Evolutionary conservation across 2,113 vertebrate species (phyloP).

Genomic region (Paedocypris sp.): DNA sequence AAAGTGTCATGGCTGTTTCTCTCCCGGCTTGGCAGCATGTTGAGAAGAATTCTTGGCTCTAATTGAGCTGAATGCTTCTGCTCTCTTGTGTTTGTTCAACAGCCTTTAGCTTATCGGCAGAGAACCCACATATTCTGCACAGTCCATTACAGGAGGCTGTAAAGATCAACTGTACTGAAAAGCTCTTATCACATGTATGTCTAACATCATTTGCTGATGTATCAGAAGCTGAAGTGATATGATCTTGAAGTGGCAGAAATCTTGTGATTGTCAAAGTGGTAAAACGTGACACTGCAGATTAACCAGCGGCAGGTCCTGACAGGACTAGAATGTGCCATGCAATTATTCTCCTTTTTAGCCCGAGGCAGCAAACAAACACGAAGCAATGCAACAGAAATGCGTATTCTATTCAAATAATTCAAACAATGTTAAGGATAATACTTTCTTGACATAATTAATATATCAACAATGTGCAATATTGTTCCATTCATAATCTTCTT

Average conservation of each 20-base stretch:
- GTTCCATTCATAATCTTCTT: no score
- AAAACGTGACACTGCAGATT: neutral
- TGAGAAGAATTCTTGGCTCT: neutral
- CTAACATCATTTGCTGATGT: no score
- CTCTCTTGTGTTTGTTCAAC: neutral
- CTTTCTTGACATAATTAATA: no score
- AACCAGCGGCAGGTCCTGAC: neutral
- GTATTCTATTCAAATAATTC: no score
- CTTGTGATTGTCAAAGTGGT: neutral
- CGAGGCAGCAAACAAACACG: no score
- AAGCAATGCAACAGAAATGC: no score
- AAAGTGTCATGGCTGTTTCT: no score
- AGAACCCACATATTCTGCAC: neutral
- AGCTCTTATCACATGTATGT: no score
- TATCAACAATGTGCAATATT: no score
- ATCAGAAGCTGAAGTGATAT: no score
- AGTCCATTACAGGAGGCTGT: neutral
- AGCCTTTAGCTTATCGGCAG: neutral
- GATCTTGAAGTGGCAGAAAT: neutral
- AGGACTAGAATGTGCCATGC: neutral
- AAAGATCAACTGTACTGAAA: neutral
- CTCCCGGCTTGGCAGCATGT: neutral
- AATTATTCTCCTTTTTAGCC: no score
- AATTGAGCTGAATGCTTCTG: neutral
- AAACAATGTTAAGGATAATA: no score